Base-by-base conservation (phyloP, 2,888 invertebrate species). In the Pegoplata infirma region DNA sequence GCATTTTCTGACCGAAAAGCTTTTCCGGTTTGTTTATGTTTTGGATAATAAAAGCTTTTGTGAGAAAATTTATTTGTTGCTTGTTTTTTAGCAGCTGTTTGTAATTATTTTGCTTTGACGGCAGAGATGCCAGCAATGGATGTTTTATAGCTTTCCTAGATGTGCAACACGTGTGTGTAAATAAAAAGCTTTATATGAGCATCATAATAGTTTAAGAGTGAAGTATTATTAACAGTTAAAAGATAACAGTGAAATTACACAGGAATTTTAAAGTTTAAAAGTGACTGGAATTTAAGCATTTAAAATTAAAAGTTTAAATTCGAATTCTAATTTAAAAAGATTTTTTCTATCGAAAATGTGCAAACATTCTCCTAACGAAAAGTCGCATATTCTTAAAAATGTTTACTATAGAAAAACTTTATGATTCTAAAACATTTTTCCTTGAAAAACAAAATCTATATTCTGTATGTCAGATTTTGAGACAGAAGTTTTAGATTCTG, bases 11-110 rank as follows among this genome's bases (percentile, higher is more conserved):
- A 36, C 14, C 6, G 1, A n/a, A 51, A 44, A 58, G 23, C 40
- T 25, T 44, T 56, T 23, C 49, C 5, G 36, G 36, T 40, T 36
- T 64, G 64, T 51, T 64, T 64, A 64, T 49, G 7, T 64, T 36
- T 64, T 40, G 7, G 10, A 49, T n/a, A n/a, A n/a, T n/a, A 40
- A 53, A 66, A 66, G 51, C 44, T 66, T 25, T 25, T 1, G 19
- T 5, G 4, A 19, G 17, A 5, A 25, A 36, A 36, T 12, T 1
- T 12, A 36, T 12, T 36, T 5, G 6, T 5, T 40, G 32, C 5
- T 1, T 36, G 1, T 36, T 36, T 2, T 40, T 40, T 40, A 46
- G 12, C 40, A 40, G 40, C 36, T 40, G 40, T 40, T 58, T 58
- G 19, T 40, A 14, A 40, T n/a, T 46, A n/a, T 40, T n/a, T 3